A percentile compares a stretch with the other conserved stretches of the same genome.
Conservation (phyloP, 2,113 vertebrate species). For the Hydrochoerus hydrochaeris region DNA sequence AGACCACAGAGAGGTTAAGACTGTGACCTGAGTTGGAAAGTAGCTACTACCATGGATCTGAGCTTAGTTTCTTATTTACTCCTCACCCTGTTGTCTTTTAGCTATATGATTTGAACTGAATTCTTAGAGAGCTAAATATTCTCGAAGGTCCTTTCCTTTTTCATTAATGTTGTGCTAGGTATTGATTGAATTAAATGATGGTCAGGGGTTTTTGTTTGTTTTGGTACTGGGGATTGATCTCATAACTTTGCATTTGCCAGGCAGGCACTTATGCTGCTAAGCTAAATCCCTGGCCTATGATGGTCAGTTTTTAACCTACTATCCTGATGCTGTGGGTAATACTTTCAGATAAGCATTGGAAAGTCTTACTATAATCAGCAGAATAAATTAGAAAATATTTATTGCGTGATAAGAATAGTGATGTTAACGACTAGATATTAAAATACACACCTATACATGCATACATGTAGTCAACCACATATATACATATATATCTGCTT, state of each 20-base stretch:
- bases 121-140: not conserved
- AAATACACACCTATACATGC: not conserved
- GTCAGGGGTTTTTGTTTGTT: not conserved
- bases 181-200: not conserved
- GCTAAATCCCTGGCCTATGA: not conserved
- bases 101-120: not conserved
- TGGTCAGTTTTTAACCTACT: not conserved
- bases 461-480: not conserved
- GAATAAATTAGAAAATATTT: slow-evolving; percentile 35
- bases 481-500: not conserved
- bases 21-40: not conserved
- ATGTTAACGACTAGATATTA: not conserved
- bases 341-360: slow-evolving; percentile 4
- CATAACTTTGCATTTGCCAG: too few species aligned
- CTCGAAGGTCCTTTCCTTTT: not conserved
- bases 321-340: not conserved
- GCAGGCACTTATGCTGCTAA: too few species aligned
- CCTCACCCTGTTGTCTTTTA: not conserved
- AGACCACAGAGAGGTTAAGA: not conserved
- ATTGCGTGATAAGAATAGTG: not conserved
- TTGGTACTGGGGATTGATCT: too few species aligned
- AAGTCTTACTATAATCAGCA: not conserved
- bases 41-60: not conserved
- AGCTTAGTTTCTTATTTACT: not conserved
- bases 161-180: not conserved